Evolutionary conservation across 2,797 vertebrate species (phyloP).

Genomic region (Rhinichthys osculus): DNA sequence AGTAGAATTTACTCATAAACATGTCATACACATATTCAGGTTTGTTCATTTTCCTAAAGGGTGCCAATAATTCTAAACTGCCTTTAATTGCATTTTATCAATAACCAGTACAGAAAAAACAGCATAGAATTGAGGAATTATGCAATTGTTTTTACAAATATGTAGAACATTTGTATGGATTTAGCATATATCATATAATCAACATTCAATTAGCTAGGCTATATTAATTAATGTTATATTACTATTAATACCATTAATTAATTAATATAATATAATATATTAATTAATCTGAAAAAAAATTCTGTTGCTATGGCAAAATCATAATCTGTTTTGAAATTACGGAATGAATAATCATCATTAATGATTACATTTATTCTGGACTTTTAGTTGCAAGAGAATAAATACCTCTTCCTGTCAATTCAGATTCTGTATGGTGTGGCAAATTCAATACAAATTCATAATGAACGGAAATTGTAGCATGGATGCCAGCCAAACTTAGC

Average conservation of each 20-base stretch:
- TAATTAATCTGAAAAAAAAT: background rate
- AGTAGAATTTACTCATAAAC: background rate
- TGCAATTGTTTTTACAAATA: background rate
- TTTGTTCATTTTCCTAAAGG: background rate
- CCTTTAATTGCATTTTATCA: background rate
- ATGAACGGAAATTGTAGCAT: background rate
- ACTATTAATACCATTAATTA: too few relatives aligned
- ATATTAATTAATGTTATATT: background rate
- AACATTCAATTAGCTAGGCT: background rate
- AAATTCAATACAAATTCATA: slow-evolving; percentile 1
- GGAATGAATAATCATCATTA: background rate
- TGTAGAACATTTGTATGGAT: background rate
- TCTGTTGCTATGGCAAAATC: background rate
- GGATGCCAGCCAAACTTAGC: too few relatives aligned
- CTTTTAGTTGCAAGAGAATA: background rate
- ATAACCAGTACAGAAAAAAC: background rate
- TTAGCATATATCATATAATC: background rate
- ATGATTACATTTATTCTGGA: background rate
- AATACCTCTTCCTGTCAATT: background rate
- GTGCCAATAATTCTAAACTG: background rate
- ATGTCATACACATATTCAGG: background rate
- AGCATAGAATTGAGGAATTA: background rate
- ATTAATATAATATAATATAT: too few relatives aligned
- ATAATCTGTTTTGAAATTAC: background rate
- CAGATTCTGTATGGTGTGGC: background rate